phyloP scores from a whole-genome alignment of 2,797 vertebrate genomes.

The Notamacropus eugenii region DNA sequence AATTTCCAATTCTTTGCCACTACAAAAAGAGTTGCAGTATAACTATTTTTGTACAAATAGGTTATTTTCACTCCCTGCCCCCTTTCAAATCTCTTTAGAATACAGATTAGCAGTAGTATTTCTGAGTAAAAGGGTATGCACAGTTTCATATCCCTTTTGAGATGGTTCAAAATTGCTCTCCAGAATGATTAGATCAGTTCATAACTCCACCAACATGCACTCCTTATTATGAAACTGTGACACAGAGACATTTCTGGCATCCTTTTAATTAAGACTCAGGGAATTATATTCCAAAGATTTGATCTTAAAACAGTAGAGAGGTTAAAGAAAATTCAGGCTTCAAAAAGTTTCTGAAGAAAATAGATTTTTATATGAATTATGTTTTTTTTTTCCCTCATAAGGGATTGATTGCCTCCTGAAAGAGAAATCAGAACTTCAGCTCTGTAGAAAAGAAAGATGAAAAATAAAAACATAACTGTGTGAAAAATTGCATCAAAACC shows the following conservation, averaged over 20 bases:
- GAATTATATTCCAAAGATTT: conserved; percentile 50
- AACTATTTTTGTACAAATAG: neutral
- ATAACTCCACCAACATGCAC: neutral
- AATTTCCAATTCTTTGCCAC: neutral
- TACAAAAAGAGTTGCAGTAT: neutral
- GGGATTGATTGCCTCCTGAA: conserved; percentile 64
- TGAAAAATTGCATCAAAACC: conserved; percentile 35
- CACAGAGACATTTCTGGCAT: conserved; percentile 1
- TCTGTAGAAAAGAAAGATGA: conserved; percentile 30
- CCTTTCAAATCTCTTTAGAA: neutral
- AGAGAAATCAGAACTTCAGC: conserved; percentile 42
- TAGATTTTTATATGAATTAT: conserved; percentile 59
- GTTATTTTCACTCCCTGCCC: neutral
- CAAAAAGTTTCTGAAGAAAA: conserved; percentile 39
- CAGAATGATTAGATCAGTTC: neutral
- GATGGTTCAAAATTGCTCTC: neutral
- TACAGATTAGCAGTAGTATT: neutral
- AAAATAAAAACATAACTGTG: conserved; percentile 9
- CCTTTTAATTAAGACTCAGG: conserved; percentile 41
- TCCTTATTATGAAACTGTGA: conserved; percentile 8
- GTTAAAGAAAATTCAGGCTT: conserved; percentile 31
- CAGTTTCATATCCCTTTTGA: neutral
- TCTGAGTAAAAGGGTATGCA: neutral
- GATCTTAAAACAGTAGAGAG: conserved; percentile 44
- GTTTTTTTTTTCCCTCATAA: conserved; percentile 63